Percentiles rank a stretch among this genome's conserved stretches.
Conservation (phyloP, 2,797 vertebrate genomes). For the Leptatherina wallacei region DNA sequence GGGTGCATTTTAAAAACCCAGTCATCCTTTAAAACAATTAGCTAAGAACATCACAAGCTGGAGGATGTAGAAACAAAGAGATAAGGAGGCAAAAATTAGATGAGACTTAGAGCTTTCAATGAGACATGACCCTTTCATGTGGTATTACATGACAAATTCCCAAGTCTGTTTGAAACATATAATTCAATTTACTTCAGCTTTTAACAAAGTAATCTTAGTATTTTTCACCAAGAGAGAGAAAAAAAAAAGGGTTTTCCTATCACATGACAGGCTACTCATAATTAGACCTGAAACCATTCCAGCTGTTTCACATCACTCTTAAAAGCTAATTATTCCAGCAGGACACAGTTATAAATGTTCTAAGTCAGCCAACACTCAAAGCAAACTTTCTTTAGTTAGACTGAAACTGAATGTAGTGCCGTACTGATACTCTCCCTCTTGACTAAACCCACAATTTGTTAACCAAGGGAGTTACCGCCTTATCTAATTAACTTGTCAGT, state of each 20-base stretch:
- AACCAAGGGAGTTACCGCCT: slow-evolving; percentile 27
- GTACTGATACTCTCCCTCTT: neutral
- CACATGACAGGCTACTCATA: slow-evolving; percentile 11
- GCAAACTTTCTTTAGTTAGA: slow-evolving; percentile 27
- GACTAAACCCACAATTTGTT: slow-evolving; percentile 8
- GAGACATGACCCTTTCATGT: neutral
- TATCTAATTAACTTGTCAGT: slow-evolving; percentile 23
- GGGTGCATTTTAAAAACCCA: neutral
- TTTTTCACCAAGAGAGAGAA: neutral
- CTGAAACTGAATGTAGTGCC: slow-evolving; percentile 9
- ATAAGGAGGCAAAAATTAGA: neutral
- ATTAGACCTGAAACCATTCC: slow-evolving; percentile 12
- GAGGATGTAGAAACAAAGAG: neutral
- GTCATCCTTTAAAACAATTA: neutral
- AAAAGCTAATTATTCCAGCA: neutral
- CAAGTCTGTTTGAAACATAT: neutral
- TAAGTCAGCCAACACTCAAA: slow-evolving; percentile 4
- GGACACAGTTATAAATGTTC: neutral
- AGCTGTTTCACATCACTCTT: slow-evolving; percentile 1
- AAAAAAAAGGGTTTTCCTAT: neutral
- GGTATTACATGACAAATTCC: neutral
- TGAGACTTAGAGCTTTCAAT: neutral
- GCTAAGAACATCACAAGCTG: neutral
- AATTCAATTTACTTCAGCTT: neutral
- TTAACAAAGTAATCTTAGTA: neutral